Conservation (phyloP, 37 sponge, comb jelly and placozoan genomes). For the Petrosia ficiformis region DNA sequence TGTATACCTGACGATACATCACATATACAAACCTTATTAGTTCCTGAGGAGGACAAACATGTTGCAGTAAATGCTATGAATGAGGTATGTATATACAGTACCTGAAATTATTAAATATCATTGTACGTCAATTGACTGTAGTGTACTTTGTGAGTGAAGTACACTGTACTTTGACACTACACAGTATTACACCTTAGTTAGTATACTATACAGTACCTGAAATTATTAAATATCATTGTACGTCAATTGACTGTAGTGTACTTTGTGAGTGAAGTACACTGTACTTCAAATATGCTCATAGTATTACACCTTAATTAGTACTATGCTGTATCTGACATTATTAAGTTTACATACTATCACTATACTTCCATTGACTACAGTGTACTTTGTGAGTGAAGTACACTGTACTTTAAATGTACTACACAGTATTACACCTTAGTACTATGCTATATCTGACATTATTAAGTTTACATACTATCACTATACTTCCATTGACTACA, state of each 20-base stretch:
- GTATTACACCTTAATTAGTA: no score
- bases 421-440: no score
- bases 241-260: neutral
- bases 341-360: neutral
- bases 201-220: neutral
- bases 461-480: no score
- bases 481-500: no score
- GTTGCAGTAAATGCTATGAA: conserved; percentile 47
- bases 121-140: neutral
- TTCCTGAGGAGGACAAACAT: conserved; percentile 44
- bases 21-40: neutral
- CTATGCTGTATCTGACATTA: neutral
- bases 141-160: conserved; percentile 1
- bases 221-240: neutral
- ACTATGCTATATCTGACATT: no score
- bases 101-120: neutral
- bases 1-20: conserved; percentile 68
- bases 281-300: no score
- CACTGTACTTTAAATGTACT: no score
- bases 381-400: conserved; percentile 5
- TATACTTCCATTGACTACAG: neutral
- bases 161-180: no score
- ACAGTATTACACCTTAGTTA: no score
- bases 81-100: conserved; percentile 24
- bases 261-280: neutral